Evolutionary conservation across 1,140 invertebrate species (phyloP).

Genomic region (Brevipalpus yothersi): DNA sequence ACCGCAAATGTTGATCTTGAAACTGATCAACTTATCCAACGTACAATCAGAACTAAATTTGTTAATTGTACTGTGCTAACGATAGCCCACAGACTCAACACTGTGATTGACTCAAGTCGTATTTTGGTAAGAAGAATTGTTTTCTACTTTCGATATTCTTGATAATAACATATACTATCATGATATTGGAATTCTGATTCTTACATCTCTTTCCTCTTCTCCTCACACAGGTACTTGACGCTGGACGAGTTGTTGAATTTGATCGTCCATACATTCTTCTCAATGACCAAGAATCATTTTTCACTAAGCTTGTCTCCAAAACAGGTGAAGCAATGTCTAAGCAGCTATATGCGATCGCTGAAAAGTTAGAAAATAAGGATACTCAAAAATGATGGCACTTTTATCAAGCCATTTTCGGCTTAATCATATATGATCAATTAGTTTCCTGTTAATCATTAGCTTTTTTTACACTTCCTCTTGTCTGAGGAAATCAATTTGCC

Average conservation of each 20-base stretch:
- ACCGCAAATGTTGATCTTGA: slow-evolving; percentile 50
- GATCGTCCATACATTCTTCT: slow-evolving; percentile 6
- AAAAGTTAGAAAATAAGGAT: neutral
- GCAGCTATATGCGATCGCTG: neutral
- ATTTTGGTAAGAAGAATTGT: slow-evolving; percentile 10
- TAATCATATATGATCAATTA: neutral
- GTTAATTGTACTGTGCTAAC: slow-evolving; percentile 20
- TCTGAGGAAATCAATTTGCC: too few species aligned
- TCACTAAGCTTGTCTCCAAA: slow-evolving; percentile 7
- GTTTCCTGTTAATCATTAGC: neutral
- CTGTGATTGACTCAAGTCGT: neutral
- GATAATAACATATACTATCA: too few species aligned
- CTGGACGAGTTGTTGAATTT: slow-evolving; percentile 3
- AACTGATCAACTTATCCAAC: slow-evolving; percentile 20
- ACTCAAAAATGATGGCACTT: neutral
- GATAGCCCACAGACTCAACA: slow-evolving; percentile 19
- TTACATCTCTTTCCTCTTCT: neutral
- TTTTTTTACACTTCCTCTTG: too few species aligned
- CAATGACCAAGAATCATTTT: slow-evolving; percentile 4
- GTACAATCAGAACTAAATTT: slow-evolving; percentile 19
- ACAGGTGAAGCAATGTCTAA: slow-evolving; percentile 6
- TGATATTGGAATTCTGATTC: neutral
- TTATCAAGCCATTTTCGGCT: neutral
- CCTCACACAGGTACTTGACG: neutral
- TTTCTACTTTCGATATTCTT: too few species aligned